phyloP scores from a whole-genome alignment of 2,888 invertebrate species.

The Entomobrya proxima region DNA sequence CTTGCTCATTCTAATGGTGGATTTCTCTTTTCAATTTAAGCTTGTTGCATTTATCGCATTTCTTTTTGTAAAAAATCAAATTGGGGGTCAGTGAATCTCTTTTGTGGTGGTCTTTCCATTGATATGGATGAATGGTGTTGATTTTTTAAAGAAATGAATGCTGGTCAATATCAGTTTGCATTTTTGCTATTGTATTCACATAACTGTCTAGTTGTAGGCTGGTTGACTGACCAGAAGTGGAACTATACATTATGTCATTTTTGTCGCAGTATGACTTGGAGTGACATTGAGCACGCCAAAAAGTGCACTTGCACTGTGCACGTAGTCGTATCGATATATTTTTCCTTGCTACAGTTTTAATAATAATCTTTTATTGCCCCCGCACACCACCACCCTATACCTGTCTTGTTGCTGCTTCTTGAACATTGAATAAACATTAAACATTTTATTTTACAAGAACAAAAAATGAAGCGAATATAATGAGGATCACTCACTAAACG shows the following conservation, averaged over 20 bases:
- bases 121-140: not conserved
- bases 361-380: not conserved
- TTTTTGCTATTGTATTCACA: not conserved
- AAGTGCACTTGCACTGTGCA: not conserved
- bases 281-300: slow-evolving; percentile 15
- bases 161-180: not conserved
- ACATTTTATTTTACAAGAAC: not conserved
- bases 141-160: not conserved
- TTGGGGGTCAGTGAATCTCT: not conserved
- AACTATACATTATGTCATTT: slow-evolving; percentile 15
- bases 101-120: not conserved
- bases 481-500: not conserved
- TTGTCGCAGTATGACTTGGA: not conserved
- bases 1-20: not conserved
- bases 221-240: not conserved
- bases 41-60: not conserved
- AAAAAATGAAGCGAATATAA: not conserved
- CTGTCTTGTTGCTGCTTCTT: too few species aligned
- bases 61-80: not conserved
- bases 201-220: not conserved
- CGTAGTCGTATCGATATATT: not conserved
- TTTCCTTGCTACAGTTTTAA: slow-evolving; percentile 36
- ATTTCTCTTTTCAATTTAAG: not conserved
- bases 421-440: not conserved
- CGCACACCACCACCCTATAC: slow-evolving; percentile 9